Base-by-base conservation (phyloP, 2,797 vertebrate species). In the Malurus splendens region DNA sequence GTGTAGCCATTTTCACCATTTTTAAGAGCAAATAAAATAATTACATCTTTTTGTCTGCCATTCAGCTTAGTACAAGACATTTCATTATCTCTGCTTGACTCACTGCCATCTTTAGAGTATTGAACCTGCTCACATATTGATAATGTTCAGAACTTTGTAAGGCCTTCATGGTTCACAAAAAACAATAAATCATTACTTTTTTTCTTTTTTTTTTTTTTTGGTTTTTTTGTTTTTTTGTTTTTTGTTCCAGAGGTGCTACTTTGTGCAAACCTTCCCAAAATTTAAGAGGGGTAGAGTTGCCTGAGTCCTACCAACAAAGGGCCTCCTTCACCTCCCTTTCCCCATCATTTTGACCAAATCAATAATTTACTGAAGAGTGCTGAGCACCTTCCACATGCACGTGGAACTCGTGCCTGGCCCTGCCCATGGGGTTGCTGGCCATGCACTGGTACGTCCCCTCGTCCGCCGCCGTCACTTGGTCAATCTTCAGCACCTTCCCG, bases 391-490 rank as follows among this genome's bases (percentile, higher is more conserved):
- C 98, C 14, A 99, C 97, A 0, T 78, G 97, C 50, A 99, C 98
- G 0, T 93, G 97, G 94, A 99, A 99, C 89, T 97, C 95, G 36
- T 98, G 98, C 23, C 90, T 62, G 8, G 52, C 89, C 57, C 96
- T 95, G 85, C 99, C 99, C 47, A 97, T 84, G 36, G 38, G 11
- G 90, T 99, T 99, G 92, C 75, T 97, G 23, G 99, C 98, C 4
- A 94, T 98, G 95, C 99, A 99, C 82, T 97, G 97, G 94, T 99
- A 99, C 12, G 96, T 98, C 50, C 99, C 99, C 32, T 95, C 91
- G 82, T 99, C 98, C 0, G 93, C 96, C 42, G 96, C 95, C 19
- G 98, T 97, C n/a, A 98, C 97, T 24, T 94, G 79, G 0, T 98
- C 96, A 38, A 99, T 97, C 85, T 97, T 98, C 93, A 99, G 64